These are phyloP conservation scores for Bombyx mandarina DNA, from an alignment of 1,140 invertebrate species.

Conservation along the genomic window DNA sequence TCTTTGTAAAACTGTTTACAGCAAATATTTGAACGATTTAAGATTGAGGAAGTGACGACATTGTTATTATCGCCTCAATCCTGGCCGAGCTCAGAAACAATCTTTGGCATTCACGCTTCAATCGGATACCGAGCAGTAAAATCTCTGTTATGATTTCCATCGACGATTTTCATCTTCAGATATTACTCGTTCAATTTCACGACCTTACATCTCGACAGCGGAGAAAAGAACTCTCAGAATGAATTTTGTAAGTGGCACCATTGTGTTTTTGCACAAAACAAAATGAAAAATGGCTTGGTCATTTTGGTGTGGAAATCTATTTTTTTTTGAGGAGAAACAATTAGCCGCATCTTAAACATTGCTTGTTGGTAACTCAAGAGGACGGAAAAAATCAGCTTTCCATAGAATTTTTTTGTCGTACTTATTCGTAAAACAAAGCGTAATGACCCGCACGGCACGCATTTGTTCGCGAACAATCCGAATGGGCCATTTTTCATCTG, in stretches of 20 bases:
- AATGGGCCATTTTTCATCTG: slow-evolving; percentile 68
- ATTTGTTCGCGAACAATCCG: slow-evolving; percentile 68
- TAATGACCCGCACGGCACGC: slow-evolving; percentile 66
- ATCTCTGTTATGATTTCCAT: slow-evolving; percentile 50
- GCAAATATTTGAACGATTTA: slow-evolving; percentile 53
- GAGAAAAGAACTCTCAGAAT: slow-evolving; percentile 2
- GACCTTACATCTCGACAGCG: slow-evolving; percentile 1
- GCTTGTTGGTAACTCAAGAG: slow-evolving; percentile 41
- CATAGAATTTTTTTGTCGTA: slow-evolving; percentile 60
- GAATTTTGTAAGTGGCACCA: slow-evolving; percentile 7
- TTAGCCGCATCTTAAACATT: slow-evolving; percentile 48
- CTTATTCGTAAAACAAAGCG: slow-evolving; percentile 65
- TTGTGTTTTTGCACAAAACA: slow-evolving; percentile 8
- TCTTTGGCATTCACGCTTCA: slow-evolving; percentile 36
- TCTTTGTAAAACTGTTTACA: slow-evolving; percentile 32
- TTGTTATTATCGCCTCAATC: slow-evolving; percentile 58
- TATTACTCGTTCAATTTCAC: slow-evolving; percentile 28
- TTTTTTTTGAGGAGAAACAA: slow-evolving; percentile 36
- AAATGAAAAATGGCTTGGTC: slow-evolving; percentile 3
- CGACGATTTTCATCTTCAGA: slow-evolving; percentile 27
- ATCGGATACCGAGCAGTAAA: slow-evolving; percentile 41
- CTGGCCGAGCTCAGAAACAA: slow-evolving; percentile 43
- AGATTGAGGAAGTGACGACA: slow-evolving; percentile 58
- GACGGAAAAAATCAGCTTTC: slow-evolving; percentile 55
- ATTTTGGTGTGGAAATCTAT: slow-evolving; percentile 9